phyloP scores from a whole-genome alignment of 2,888 invertebrate genomes.

The Parnassius glacialis region DNA sequence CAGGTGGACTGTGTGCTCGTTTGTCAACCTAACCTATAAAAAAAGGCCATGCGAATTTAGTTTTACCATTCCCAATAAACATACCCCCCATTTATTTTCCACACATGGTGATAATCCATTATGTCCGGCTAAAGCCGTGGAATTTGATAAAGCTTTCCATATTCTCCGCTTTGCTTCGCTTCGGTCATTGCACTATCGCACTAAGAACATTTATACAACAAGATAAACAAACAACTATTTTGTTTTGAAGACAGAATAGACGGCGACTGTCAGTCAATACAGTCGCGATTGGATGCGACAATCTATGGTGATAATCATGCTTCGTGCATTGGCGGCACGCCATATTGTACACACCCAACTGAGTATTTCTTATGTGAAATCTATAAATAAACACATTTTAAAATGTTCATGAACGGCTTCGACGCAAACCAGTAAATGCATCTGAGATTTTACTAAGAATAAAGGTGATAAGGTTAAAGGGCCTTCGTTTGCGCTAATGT shows the following conservation, averaged over 20 bases:
- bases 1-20: no score
- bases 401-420: neutral
- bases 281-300: neutral
- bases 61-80: no score
- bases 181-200: conserved; percentile 1
- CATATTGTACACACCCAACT: neutral
- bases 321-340: conserved; percentile 6
- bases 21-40: no score
- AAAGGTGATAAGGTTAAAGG: conserved; percentile 15
- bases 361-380: neutral
- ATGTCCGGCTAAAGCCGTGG: no score
- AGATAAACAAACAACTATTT: neutral
- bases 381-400: neutral
- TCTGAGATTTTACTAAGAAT: conserved; percentile 2
- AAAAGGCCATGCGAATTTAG: no score
- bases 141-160: no score
- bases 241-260: conserved; percentile 12
- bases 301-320: conserved; percentile 12
- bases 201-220: conserved; percentile 1
- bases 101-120: no score
- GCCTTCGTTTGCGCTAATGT: conserved; percentile 5
- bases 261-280: conserved; percentile 4
- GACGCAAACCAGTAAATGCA: neutral
- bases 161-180: neutral
- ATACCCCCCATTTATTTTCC: no score